A percentile compares a stretch with the other conserved stretches of the same genome.
These are phyloP conservation scores for Koerneria pararmatus DNA, from an alignment of 2,888 invertebrate genomes.

Conservation along the genomic window DNA sequence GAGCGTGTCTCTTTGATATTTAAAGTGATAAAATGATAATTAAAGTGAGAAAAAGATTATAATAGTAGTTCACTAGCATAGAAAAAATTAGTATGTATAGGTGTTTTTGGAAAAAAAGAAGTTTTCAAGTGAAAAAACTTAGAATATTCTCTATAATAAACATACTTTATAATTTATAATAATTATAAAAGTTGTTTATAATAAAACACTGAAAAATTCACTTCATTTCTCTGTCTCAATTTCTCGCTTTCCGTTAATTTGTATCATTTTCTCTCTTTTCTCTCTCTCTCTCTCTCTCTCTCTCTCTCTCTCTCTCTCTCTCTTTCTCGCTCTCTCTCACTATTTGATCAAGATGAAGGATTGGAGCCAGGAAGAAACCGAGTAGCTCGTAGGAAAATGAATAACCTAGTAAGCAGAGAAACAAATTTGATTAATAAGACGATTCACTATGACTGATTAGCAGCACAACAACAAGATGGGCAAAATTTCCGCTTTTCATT, in stretches of 20 bases:
- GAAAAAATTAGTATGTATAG: too few relatives aligned
- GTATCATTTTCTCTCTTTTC: not conserved
- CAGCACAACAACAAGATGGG: not conserved
- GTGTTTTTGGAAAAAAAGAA: too few relatives aligned
- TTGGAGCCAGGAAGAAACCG: not conserved
- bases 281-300: not conserved
- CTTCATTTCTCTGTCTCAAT: not conserved
- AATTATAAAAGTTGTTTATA: too few relatives aligned
- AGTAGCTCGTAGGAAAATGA: not conserved
- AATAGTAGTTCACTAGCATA: too few relatives aligned
- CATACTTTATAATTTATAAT: too few relatives aligned
- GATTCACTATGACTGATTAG: not conserved
- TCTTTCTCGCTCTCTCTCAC: conserved; percentile 2
- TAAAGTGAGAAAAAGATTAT: too few relatives aligned
- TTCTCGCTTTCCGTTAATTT: not conserved
- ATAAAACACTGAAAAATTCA: too few relatives aligned
- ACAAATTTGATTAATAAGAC: not conserved
- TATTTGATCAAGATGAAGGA: conserved; percentile 3
- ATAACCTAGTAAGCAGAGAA: not conserved
- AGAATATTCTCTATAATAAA: too few relatives aligned
- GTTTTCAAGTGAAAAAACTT: too few relatives aligned
- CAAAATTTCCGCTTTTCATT: not conserved
- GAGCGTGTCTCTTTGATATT: too few relatives aligned
- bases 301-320: not conserved
- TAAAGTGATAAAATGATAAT: too few relatives aligned